These are phyloP conservation scores for Hirudo medicinalis DNA, from an alignment of 1,140 invertebrate genomes.

Conservation along the genomic window DNA sequence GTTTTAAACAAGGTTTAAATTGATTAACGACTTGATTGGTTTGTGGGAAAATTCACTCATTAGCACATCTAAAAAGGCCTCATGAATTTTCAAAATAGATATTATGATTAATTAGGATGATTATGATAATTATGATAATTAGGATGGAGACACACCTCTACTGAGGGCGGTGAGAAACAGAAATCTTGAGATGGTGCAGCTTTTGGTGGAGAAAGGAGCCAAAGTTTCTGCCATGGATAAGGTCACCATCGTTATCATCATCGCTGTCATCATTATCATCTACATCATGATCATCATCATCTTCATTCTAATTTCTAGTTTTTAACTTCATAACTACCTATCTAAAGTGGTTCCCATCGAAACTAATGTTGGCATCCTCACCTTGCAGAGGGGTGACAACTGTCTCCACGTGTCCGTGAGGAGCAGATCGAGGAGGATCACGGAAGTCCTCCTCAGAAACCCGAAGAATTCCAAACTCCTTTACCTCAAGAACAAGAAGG, in stretches of 20 bases:
- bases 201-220: slow-evolving; percentile 80
- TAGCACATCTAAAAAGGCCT: too few relatives aligned
- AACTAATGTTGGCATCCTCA: too few relatives aligned
- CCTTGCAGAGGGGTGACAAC: slow-evolving; percentile 66
- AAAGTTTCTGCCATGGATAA: slow-evolving; percentile 86
- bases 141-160: slow-evolving; percentile 85
- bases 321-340: too few relatives aligned
- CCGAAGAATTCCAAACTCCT: slow-evolving; percentile 88
- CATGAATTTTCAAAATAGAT: too few relatives aligned
- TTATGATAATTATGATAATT: slow-evolving; percentile 6
- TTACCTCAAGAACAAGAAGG: slow-evolving; percentile 82
- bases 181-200: slow-evolving; percentile 77
- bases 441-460: slow-evolving; percentile 83
- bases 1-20: too few relatives aligned
- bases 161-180: slow-evolving; percentile 76
- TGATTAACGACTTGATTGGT: too few relatives aligned
- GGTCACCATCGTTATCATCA: slow-evolving; percentile 26
- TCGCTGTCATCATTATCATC: background rate
- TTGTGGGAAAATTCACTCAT: too few relatives aligned
- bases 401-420: slow-evolving; percentile 92
- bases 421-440: slow-evolving; percentile 71
- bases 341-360: too few relatives aligned
- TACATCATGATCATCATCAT: too few relatives aligned
- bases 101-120: too few relatives aligned
- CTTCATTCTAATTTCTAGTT: too few relatives aligned